Evolutionary conservation across 2,797 vertebrate species (phyloP).

Genomic region (Dromococcyx pavoninus): DNA sequence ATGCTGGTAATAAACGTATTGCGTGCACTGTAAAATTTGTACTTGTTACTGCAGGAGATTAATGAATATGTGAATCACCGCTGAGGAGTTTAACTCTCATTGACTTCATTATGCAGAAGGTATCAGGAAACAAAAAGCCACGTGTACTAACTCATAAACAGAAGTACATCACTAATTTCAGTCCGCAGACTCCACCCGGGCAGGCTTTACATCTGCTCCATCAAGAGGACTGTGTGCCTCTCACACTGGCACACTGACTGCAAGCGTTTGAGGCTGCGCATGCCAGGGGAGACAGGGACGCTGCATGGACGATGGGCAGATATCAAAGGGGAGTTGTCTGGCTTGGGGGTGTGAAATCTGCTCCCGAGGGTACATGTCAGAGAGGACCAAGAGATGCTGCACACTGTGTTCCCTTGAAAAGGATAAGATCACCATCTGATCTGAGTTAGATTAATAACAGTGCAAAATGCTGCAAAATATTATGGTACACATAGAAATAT

Average conservation of each 20-base stretch:
- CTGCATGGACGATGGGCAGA: accelerated
- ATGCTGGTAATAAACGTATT: conserved; percentile 39
- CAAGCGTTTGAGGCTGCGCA: neutral
- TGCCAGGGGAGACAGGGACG: accelerated
- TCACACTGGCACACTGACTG: neutral
- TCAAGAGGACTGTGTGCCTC: neutral
- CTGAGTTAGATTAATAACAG: neutral
- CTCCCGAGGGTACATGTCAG: neutral
- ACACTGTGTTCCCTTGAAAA: neutral
- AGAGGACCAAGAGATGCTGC: accelerated
- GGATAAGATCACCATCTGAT: neutral
- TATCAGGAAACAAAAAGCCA: conserved; percentile 63
- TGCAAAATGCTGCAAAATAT: neutral
- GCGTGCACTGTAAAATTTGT: conserved; percentile 41
- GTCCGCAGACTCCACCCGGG: neutral
- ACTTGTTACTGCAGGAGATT: conserved; percentile 56
- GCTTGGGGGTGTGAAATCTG: neutral
- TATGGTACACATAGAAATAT: neutral
- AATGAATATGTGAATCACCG: conserved; percentile 70
- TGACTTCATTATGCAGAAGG: conserved; percentile 69
- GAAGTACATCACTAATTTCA: conserved; percentile 11
- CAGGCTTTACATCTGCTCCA: conserved; percentile 21
- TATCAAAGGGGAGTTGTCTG: neutral
- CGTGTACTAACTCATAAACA: conserved; percentile 45
- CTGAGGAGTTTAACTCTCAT: conserved; percentile 64